Evolutionary conservation across 2,113 vertebrate species (phyloP), one percentile per base, ranked within the genome.

Genomic region (Limanda limanda): DNA sequence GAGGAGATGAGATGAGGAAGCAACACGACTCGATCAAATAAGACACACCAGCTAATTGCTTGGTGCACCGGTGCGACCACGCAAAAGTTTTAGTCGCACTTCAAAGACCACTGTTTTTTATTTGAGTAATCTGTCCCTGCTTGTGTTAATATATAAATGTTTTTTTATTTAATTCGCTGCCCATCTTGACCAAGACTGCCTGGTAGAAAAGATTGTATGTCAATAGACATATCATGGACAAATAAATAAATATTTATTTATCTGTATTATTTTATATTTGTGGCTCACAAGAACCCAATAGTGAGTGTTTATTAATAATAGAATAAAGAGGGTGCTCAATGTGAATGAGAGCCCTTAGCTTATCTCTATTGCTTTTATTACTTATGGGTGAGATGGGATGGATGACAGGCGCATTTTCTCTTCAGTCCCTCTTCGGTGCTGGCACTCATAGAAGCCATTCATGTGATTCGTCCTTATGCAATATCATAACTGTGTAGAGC

Each of bases 401-500:
- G 14, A 55, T 37, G 61, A 17, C 78, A 6, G 7, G 48, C 35
- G 58, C 6, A 17, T 40, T 78, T 75, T 61, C 12, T 64, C 15
- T 52, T 68, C 20, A 35, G 37, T 58, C 62, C 21, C 27, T 81
- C 47, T 74, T 40, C 9, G 37, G 37, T 42, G 55, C 59, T 68
- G 61, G 54, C 68, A 42, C 64, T 71, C 55, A 18, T 15, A 68
- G 55, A 68, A 71, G 55, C 25, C 71, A 68, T 79, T 79, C 56
- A 83, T 65, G 18, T 67, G 68, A 59, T 64, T 60, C 47, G 52
- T 51, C 56, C 45, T 65, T 52, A 68, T 56, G 25, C 80, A 59
- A 79, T 68, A 81, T 74, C 63, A 18, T 31, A 77, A 75, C 74
- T 67, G 66, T 76, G 35, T 47, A 20, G 78, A 70, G 63, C 52